A percentile compares a stretch with the other conserved stretches of the same genome.
phyloP scores from a whole-genome alignment of 37 sponge, comb jelly and placozoan genomes.

The Beroe forskalii region DNA sequence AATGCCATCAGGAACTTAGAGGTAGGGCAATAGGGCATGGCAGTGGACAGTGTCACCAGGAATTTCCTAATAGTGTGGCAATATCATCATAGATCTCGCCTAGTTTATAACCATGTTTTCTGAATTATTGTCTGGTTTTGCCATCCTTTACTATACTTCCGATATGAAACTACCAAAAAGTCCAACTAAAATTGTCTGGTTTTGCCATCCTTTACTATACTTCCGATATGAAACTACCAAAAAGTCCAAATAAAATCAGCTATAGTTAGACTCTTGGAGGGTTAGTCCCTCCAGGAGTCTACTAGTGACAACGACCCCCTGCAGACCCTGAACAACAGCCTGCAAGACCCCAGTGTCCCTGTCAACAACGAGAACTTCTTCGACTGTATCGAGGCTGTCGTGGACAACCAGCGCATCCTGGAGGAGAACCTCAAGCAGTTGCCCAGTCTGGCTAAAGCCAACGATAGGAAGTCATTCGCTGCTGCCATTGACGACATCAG shows the following conservation, averaged over 20 bases:
- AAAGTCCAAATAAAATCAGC: no score
- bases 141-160: no score
- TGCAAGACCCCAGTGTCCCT: constrained; percentile 88
- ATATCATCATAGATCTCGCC: neutral
- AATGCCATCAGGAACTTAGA: constrained; percentile 93
- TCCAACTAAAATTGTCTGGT: no score
- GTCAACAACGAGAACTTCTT: constrained; percentile 88
- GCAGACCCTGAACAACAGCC: constrained; percentile 64
- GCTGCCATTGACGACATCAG: constrained; percentile 34
- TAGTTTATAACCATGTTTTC: neutral
- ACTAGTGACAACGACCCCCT: neutral
- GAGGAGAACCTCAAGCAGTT: constrained; percentile 62
- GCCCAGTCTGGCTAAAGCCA: constrained; percentile 51
- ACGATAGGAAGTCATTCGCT: constrained; percentile 41
- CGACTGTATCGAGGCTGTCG: constrained; percentile 90
- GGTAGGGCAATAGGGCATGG: no score
- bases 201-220: no score
- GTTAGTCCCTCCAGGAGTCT: no score
- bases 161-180: no score
- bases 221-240: no score
- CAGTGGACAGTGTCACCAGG: no score
- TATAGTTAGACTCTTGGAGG: no score
- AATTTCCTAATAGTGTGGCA: no score
- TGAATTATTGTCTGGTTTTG: no score
- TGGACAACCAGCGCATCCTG: constrained; percentile 73